Evolutionary conservation across 2,797 vertebrate species (phyloP).

Genomic region (Helicolenus hilgendorfi): DNA sequence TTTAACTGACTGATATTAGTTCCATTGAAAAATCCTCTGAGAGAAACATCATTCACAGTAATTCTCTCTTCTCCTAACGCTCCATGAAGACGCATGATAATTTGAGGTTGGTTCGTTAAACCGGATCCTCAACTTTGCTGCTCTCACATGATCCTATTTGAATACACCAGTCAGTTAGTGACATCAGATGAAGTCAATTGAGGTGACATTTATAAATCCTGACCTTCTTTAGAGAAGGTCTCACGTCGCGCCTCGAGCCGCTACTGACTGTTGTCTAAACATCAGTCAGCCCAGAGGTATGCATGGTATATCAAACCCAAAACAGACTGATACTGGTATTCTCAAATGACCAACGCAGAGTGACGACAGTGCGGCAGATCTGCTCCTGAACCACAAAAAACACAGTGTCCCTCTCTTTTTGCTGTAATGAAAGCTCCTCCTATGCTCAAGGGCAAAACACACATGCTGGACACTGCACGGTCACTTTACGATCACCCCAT

Average conservation of each 20-base stretch:
- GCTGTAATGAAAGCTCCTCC: conserved; percentile 33
- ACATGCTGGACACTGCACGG: not conserved
- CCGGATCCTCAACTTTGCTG: not conserved
- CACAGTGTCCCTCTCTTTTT: conserved; percentile 39
- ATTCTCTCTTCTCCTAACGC: not conserved
- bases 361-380: not conserved
- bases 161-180: not conserved
- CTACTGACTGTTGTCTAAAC: conserved; percentile 48
- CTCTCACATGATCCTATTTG: conserved; percentile 15
- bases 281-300: not conserved
- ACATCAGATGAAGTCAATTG: not conserved
- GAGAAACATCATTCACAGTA: not conserved
- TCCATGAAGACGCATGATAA: not conserved
- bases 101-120: not conserved
- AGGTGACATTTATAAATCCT: not conserved
- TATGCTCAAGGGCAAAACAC: conserved; percentile 15
- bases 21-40: not conserved
- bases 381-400: not conserved
- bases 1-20: not conserved
- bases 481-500: not conserved
- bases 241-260: not conserved
- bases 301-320: not conserved
- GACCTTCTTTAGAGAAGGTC: not conserved
- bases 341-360: not conserved
- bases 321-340: conserved; percentile 35